Conservation (phyloP, 1,140 invertebrate genomes). For the Lepidotrigona ventralis region DNA sequence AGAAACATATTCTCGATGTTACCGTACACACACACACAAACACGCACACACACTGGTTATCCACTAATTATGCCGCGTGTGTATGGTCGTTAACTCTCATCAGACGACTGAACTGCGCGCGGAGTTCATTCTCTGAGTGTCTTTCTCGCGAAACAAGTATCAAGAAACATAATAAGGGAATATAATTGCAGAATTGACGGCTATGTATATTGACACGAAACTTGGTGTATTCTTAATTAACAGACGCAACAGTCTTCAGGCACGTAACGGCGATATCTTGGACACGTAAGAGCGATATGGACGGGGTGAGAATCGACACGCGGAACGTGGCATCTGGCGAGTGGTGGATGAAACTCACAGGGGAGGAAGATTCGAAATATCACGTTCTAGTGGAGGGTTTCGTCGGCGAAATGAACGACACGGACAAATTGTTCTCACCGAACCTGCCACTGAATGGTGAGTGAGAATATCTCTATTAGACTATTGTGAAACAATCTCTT, state of each 20-base stretch:
- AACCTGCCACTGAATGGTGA: background rate
- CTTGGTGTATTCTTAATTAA: slow-evolving; percentile 13
- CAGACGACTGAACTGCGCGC: background rate
- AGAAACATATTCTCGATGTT: background rate
- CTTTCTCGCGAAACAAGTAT: background rate
- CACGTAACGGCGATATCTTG: slow-evolving; percentile 42
- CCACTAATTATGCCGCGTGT: background rate
- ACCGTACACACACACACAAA: background rate
- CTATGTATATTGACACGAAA: too few species aligned
- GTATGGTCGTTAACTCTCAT: background rate
- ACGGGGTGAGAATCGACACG: slow-evolving; percentile 61
- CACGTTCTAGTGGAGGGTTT: slow-evolving; percentile 28
- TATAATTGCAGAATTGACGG: background rate
- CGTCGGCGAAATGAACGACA: too few species aligned
- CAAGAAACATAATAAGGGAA: too few species aligned
- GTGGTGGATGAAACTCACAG: slow-evolving; percentile 64
- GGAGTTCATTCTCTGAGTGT: background rate
- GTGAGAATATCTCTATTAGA: background rate
- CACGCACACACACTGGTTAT: too few species aligned
- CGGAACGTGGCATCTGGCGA: slow-evolving; percentile 65
- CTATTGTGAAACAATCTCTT: too few species aligned
- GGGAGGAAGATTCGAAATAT: slow-evolving; percentile 61
- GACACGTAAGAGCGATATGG: slow-evolving; percentile 36
- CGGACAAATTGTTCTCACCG: background rate
- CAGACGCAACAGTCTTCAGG: slow-evolving; percentile 25